Percentiles rank a stretch among this genome's conserved stretches.
These are phyloP conservation scores for Nesoenas mayeri DNA, from an alignment of 2,113 vertebrate species.

Conservation along the genomic window DNA sequence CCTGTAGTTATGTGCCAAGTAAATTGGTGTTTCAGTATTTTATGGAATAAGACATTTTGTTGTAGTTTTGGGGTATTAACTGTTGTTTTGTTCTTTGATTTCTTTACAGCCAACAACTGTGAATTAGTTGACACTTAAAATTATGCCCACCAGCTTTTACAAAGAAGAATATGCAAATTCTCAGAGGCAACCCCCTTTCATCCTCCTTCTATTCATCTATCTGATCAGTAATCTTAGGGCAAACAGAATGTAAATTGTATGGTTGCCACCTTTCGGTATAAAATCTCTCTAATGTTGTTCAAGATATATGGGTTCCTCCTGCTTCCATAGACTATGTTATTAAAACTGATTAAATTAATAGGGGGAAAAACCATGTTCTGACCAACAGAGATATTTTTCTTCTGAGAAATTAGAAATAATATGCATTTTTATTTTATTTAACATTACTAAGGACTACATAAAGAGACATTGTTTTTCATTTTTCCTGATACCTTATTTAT, in stretches of 20 bases:
- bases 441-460: background rate
- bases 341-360: background rate
- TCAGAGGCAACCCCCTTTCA: background rate
- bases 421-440: background rate
- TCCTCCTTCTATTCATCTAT: background rate
- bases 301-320: background rate
- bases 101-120: background rate
- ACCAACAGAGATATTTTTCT: background rate
- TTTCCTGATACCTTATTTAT: background rate
- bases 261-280: background rate
- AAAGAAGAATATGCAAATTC: background rate
- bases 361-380: accelerated
- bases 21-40: background rate
- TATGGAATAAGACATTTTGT: background rate
- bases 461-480: accelerated
- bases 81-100: background rate
- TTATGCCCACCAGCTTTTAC: accelerated
- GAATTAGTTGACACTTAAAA: background rate
- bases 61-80: background rate
- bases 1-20: background rate
- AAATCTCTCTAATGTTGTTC: background rate
- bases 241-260: background rate
- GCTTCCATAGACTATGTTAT: background rate
- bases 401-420: background rate
- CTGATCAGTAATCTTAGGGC: background rate